A percentile compares a stretch with the other conserved stretches of the same genome.
phyloP scores from a whole-genome alignment of 2,888 invertebrate genomes.

The Nesidiocoris tenuis region DNA sequence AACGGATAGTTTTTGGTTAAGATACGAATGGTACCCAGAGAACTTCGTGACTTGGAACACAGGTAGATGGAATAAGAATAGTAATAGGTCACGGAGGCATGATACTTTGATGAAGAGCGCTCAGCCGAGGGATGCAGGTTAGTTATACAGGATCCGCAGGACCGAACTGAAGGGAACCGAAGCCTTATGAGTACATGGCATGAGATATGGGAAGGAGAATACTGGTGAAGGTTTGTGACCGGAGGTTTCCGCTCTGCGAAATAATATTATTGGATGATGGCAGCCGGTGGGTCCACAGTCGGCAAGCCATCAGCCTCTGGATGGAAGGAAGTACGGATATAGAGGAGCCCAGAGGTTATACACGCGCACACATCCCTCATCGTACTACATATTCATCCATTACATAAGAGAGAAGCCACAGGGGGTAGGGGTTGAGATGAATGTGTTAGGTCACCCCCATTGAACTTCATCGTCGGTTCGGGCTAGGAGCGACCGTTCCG shows the following conservation, averaged over 20 bases:
- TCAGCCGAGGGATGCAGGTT: background rate
- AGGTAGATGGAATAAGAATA: background rate
- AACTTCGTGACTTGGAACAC: background rate
- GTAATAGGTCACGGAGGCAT: background rate
- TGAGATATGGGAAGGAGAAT: background rate
- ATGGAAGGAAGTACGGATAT: background rate
- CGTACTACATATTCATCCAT: conserved; percentile 4
- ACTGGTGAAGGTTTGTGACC: background rate
- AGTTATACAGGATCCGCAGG: background rate
- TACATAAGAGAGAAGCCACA: background rate
- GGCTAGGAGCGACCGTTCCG: background rate
- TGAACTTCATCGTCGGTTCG: background rate
- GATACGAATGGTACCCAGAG: too few species aligned
- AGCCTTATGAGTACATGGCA: background rate
- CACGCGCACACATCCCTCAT: background rate
- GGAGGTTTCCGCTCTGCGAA: conserved; percentile 1
- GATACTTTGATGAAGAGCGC: background rate
- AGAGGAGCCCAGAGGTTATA: background rate
- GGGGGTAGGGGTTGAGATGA: background rate
- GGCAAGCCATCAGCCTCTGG: background rate
- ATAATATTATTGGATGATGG: conserved; percentile 16
- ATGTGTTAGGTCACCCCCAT: background rate
- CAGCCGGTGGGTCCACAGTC: conserved; percentile 3
- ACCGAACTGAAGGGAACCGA: background rate
- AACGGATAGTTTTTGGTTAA: too few species aligned